Base-by-base conservation (phyloP, 2,113 vertebrate genomes). In the Oncorhynchus clarkii region DNA sequence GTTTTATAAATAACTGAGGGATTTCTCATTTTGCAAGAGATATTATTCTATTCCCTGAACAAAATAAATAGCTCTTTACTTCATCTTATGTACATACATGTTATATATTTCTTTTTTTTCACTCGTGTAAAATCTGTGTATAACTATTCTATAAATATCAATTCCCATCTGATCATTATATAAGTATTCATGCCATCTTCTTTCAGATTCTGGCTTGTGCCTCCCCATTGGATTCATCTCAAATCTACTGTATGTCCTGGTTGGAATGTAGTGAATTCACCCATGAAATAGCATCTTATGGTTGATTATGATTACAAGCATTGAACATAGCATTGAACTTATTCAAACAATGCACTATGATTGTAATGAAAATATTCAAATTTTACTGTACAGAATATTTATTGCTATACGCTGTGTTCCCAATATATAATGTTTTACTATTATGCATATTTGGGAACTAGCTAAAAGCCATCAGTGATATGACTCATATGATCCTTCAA, bases 391-490 rank as follows among this genome's bases (percentile, higher is more conserved):
- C 69, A 85, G 39, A 77, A 73, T 81, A 67, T 20, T 14, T 73
- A 81, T 77, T 73, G 65, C 64, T 31, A 80, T 54, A 54, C 4
- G 14, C 49, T 54, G 4, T 54, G 71, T 80, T 72, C 65, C 59
- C 11, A 54, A 68, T 71, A 78, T 78, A 66, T 66, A 68, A 73
- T 75, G 71, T 83, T 60, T 78, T 54, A 88, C 78, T 84, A 70
- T 84, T 29, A 83, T 87, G 82, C 86, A 85, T 87, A 88, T 73
- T 59, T 39, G 12, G 70, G 27, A 68, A 8, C 31, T 54, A 16
- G 49, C 49, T 20, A 48, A 14, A 4, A 4, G 14, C 49, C 49
- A 51, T 51, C 49, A 51, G 13, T 51, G 48, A 51, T 51, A 14
- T 51, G 49, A 51, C 49, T 54, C 82, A 66, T n/a, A 84, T 70